Evolutionary conservation across 2,888 invertebrate genomes (phyloP).

Genomic region (Drosophila dives): DNA sequence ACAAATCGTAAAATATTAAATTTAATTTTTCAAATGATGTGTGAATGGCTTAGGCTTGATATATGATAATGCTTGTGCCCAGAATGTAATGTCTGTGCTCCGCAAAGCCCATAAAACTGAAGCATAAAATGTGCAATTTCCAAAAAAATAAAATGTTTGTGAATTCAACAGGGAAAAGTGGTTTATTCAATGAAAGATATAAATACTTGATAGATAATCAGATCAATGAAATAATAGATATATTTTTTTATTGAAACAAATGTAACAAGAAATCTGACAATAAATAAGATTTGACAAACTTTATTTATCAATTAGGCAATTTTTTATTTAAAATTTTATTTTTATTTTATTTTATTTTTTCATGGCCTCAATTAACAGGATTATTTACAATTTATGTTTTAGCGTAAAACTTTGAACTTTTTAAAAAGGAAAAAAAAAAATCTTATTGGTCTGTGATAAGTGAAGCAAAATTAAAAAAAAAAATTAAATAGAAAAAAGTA

Average conservation of each 20-base stretch:
- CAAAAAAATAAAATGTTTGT: slow-evolving; percentile 17
- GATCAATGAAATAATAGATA: not conserved
- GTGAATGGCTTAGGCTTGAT: slow-evolving; percentile 77
- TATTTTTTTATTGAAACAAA: not conserved
- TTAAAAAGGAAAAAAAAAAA: slow-evolving; percentile 27
- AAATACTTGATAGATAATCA: not conserved
- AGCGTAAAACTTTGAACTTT: slow-evolving; percentile 52
- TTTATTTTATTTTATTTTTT: too few species aligned
- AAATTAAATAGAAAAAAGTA: slow-evolving; percentile 17
- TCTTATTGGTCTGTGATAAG: slow-evolving; percentile 84
- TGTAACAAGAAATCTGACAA: not conserved
- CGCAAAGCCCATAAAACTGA: slow-evolving; percentile 41
- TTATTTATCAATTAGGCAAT: not conserved
- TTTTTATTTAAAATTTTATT: not conserved
- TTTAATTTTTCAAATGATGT: slow-evolving; percentile 82
- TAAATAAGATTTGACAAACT: not conserved
- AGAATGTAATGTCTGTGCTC: slow-evolving; percentile 43
- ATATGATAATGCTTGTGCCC: slow-evolving; percentile 65
- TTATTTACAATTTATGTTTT: slow-evolving; percentile 21
- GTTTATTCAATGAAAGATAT: slow-evolving; percentile 2
- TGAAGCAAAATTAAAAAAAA: slow-evolving; percentile 70
- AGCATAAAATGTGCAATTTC: slow-evolving; percentile 56
- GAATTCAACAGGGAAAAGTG: slow-evolving; percentile 16
- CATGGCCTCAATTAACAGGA: not conserved
- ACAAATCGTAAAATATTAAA: slow-evolving; percentile 81